A percentile compares a stretch with the other conserved stretches of the same genome.
phyloP scores from a whole-genome alignment of 2,113 vertebrate species.

The Pelecanoides urinatrix region DNA sequence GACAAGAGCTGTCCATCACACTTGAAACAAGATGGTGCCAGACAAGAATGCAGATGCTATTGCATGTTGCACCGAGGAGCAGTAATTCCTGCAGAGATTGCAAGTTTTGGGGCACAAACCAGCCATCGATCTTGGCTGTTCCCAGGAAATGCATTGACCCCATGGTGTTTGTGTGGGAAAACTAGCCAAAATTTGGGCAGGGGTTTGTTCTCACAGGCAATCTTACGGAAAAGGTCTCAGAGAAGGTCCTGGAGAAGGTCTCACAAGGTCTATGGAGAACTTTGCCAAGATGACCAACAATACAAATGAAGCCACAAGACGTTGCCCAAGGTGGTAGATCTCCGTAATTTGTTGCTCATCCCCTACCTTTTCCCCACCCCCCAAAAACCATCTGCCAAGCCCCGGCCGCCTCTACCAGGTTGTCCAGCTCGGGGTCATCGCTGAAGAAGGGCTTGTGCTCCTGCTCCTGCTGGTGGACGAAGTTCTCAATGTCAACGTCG shows the following conservation, averaged over 20 bases:
- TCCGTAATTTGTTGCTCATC: neutral
- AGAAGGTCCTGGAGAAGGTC: neutral
- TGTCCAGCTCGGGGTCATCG: conserved; percentile 96
- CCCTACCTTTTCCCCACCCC: neutral
- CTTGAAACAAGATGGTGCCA: neutral
- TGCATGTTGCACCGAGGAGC: accelerated
- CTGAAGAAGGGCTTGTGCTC: conserved; percentile 99
- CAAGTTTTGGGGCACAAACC: neutral
- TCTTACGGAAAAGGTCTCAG: neutral
- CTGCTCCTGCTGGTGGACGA: conserved; percentile 97
- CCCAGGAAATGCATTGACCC: accelerated
- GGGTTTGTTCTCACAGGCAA: neutral
- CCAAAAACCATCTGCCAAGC: neutral
- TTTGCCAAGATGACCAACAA: neutral
- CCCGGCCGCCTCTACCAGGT: conserved; percentile 83
- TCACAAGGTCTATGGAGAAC: neutral
- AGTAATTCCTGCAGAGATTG: neutral
- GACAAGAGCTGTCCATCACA: neutral
- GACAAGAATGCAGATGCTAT: accelerated
- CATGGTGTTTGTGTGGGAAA: neutral
- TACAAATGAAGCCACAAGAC: neutral
- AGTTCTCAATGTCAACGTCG: conserved; percentile 98
- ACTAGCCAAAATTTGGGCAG: neutral
- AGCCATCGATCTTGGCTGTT: accelerated
- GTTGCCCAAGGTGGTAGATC: neutral